Evolutionary conservation across 2,797 vertebrate species (phyloP).

Genomic region (Peromyscus nudipes): DNA sequence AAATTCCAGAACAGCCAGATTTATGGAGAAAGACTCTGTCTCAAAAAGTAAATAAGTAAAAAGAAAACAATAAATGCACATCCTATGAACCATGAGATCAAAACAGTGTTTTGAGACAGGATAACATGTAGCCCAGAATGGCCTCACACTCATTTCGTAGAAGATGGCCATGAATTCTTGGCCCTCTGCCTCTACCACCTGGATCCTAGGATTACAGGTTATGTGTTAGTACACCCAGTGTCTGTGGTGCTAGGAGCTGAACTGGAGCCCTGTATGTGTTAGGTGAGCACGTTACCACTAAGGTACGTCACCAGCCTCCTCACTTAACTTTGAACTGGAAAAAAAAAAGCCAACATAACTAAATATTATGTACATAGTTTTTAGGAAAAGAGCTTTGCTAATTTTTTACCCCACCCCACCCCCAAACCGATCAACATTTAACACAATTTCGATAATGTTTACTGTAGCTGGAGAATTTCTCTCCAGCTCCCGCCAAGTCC

Average conservation of each 20-base stretch:
- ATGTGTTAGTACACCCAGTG: no score
- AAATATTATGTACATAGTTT: neutral
- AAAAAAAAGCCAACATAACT: neutral
- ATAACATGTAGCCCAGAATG: neutral
- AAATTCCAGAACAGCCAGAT: neutral
- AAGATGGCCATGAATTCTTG: neutral
- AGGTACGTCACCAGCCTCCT: neutral
- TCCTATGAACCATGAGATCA: neutral
- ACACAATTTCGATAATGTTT: neutral
- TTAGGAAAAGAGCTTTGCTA: neutral
- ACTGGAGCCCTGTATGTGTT: neutral
- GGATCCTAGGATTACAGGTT: neutral
- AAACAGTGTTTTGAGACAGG: neutral
- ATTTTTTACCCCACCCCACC: neutral
- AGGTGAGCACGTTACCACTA: neutral
- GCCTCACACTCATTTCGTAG: neutral
- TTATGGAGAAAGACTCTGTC: neutral
- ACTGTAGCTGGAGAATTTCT: no score
- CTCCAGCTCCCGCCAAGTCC: no score
- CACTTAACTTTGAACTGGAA: conserved; percentile 6
- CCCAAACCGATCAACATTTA: conserved; percentile 29
- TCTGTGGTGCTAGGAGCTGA: neutral
- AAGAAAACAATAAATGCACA: neutral
- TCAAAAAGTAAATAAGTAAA: neutral
- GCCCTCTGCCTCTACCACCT: neutral